Evolutionary conservation across 2,113 vertebrate genomes (phyloP).

Genomic region (Oreamnos americanus): DNA sequence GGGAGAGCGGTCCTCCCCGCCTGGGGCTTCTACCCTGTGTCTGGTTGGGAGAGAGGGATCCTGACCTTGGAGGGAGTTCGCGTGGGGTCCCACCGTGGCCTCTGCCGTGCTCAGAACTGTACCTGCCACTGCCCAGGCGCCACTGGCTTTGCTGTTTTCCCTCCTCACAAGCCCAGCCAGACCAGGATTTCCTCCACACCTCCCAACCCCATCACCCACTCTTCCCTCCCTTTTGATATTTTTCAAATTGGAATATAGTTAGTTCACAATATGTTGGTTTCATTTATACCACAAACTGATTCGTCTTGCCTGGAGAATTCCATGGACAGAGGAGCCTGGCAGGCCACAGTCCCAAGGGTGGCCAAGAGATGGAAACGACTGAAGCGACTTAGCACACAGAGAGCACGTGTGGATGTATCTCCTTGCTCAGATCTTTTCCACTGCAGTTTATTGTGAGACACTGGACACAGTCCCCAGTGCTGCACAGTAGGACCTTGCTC

Average conservation of each 20-base stretch:
- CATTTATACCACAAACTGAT: neutral
- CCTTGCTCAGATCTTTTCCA: neutral
- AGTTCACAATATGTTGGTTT: neutral
- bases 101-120: neutral
- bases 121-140: neutral
- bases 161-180: fast-evolving
- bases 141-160: neutral
- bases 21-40: neutral
- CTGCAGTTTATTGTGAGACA: neutral
- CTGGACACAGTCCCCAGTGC: neutral
- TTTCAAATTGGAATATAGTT: neutral
- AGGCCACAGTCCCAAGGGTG: neutral
- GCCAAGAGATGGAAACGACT: neutral
- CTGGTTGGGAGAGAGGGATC: neutral
- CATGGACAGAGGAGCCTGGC: neutral
- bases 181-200: too few relatives aligned
- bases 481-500: neutral
- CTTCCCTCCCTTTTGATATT: neutral
- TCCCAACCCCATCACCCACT: neutral
- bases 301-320: neutral
- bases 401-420: neutral
- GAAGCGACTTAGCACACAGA: neutral
- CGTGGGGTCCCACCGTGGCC: fast-evolving
- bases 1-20: neutral
- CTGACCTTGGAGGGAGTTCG: fast-evolving